Evolutionary conservation across 2,888 invertebrate genomes (phyloP), one percentile per base, ranked within the genome.

Genomic region (Sesia apiformis): DNA sequence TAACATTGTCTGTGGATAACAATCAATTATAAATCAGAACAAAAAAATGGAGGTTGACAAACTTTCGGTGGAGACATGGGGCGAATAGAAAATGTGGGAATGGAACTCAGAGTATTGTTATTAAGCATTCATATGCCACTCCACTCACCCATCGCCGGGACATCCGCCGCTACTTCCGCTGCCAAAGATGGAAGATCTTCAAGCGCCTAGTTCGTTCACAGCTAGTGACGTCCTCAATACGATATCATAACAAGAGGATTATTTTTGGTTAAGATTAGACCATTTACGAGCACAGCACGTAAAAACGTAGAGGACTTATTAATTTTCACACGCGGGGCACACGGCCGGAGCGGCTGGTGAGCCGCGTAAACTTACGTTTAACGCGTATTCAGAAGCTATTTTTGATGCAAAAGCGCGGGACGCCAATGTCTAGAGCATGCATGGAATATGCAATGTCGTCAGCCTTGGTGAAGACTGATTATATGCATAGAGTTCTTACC

Each of bases 381-480:
- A 77, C 79, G 75, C 81, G 83, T 85, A 84, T 87, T 86, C 80
- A 61, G 81, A 75, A 78, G 88, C 86, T 89, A 89, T 89, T 89
- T 89, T 89, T 88, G 88, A 86, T 87, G 86, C 86, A 84, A 81
- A 85, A 84, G 78, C 82, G 84, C 81, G 82, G 74, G 84, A 82
- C 84, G 86, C 84, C 88, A 89, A 88, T 86, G 88, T 88, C 88
- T 84, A 86, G 86, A 85, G 85, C 88, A 88, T 86, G 88, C 84
- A 86, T 69, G 81, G 88, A 89, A 89, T 89, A 89, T 88, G 88
- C 89, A 88, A 88, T 89, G 84, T 79, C 84, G 82, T 80, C 82
- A 50, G 50, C 50, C 39, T 50, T 50, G 50, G 4, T 38, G 23
- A 23, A 23, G 23, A 23, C 23, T 23, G 23, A 23, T 23, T 23